Evolutionary conservation across 2,888 invertebrate genomes (phyloP), one percentile per base, ranked within the genome.

Genomic region (Scaptomyza polygonia): DNA sequence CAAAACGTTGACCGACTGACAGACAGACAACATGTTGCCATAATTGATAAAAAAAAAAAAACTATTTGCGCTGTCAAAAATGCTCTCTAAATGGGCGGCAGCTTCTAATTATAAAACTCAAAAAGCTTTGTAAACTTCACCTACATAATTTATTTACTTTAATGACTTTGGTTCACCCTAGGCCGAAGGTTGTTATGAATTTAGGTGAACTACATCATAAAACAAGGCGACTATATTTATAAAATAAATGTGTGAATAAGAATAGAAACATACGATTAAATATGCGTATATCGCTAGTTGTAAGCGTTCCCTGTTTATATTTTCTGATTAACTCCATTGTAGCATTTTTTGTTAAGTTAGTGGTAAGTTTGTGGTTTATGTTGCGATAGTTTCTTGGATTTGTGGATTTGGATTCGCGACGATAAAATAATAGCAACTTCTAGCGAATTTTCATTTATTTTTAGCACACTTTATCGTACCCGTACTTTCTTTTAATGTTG

Each of bases 311-410:
- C 66, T 90, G 75, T 68, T 89, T 86, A 59, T 88, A 89, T 64
- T 85, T 90, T 52, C 39, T 85, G 78, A 89, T 90, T 87, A 90
- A 72, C 74, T 90, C 89, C 89, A 90, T 90, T 59, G 36, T 76
- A 9, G 67, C 80, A 83, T 80, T 44, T 49, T 61, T 48, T 55
- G 1, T 43, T 55, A 8, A 40, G 59, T 65, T 63, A 44, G 9
- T 21, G n/a, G n/a, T n/a, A n/a, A n/a, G n/a, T n/a, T n/a, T n/a
- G n/a, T n/a, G n/a, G n/a, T n/a, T n/a, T n/a, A n/a, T n/a, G n/a
- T n/a, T n/a, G n/a, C n/a, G n/a, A n/a, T n/a, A n/a, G n/a, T n/a
- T n/a, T n/a, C n/a, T n/a, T n/a, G n/a, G n/a, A n/a, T 65, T 63
- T 45, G 9, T 21, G n/a, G n/a, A 27, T 43, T 21, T 49, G 21